Base-by-base conservation (phyloP, 2,113 vertebrate genomes). In the Pseudorectes ferrugineus region DNA sequence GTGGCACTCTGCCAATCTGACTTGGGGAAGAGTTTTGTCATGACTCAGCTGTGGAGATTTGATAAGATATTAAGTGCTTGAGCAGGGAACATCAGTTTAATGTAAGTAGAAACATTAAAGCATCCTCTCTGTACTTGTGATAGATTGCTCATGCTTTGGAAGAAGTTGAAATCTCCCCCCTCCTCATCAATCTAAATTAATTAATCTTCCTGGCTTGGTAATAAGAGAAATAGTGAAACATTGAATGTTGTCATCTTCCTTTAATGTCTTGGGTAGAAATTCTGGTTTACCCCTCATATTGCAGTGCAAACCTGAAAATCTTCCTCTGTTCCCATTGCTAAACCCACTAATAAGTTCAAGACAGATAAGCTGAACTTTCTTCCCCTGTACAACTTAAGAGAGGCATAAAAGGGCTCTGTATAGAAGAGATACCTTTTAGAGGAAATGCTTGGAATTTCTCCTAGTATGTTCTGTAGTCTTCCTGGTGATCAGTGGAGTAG, bases 401-500 rank as follows among this genome's bases (percentile, higher is more conserved):
- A 70, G 59, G 28, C 19, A 31, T 59, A 52, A 75, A 75, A 35
- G 20, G 9, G 8, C 22, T 71, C 57, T 26, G 8, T 38, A 26
- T 10, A 43, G 59, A 86, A 43, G 45, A 52, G 35, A 49, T 21
- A 35, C 0, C 26, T 77, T 77, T 49, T 42, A 74, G 45, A 65
- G 23, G 11, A 54, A 59, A 42, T 88, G 26, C 31, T 81, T 16
- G 45, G 62, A 66, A 24, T 42, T 46, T 55, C 10, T 65, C 0
- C 23, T 42, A 10, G 5, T 40, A 2, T 24, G 26, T 67, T 85
- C 43, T 28, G 45, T 58, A 16, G 23, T 54, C 7, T 38, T 78
- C 1, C 0, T 75, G 9, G 19, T 55, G 20, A 52, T 72, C 0
- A 1, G 23, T 4, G 1, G n/a, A 68, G 15, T 75, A 85, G 24